Conservation (phyloP, 2,113 vertebrate species). For the Gallinago undulata region DNA sequence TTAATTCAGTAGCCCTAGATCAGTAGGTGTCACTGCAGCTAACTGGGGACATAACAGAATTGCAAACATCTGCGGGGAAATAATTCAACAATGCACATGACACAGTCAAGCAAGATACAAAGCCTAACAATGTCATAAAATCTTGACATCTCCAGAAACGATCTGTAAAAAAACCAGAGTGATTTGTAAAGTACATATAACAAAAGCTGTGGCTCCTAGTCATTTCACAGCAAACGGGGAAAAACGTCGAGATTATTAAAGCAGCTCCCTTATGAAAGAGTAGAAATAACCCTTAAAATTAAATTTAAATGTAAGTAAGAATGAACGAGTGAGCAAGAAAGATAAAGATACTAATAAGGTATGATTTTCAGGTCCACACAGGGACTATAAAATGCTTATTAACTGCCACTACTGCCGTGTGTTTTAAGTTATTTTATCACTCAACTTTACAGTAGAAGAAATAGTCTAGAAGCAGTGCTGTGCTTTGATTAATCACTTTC, state of each 20-base stretch:
- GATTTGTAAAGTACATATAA: conserved; percentile 22
- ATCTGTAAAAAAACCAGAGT: conserved; percentile 27
- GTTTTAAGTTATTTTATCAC: conserved; percentile 76
- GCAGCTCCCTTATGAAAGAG: conserved; percentile 40
- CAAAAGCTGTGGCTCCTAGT: conserved; percentile 22
- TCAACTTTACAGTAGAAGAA: conserved; percentile 72
- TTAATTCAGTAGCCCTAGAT: conserved; percentile 47
- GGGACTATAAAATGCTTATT: conserved; percentile 80
- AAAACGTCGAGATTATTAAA: conserved; percentile 61
- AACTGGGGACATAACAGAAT: conserved; percentile 15
- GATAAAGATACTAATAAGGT: conserved; percentile 82
- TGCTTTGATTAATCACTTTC: conserved; percentile 79
- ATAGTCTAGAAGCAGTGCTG: conserved; percentile 53
- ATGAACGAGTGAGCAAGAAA: conserved; percentile 73
- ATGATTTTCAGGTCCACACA: conserved; percentile 79
- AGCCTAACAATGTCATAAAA: conserved; percentile 20
- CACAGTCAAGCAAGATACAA: conserved; percentile 5
- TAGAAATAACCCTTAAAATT: conserved; percentile 56
- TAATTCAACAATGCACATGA: conserved; percentile 13
- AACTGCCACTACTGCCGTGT: conserved; percentile 68
- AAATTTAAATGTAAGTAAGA: conserved; percentile 75
- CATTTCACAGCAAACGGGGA: conserved; percentile 50
- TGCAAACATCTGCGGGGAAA: conserved; percentile 24
- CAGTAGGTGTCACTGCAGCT: conserved; percentile 42
- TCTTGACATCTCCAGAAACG: conserved; percentile 15